Evolutionary conservation across 2,797 vertebrate species (phyloP), one percentile per base, ranked within the genome.

Genomic region (Spea hammondii): DNA sequence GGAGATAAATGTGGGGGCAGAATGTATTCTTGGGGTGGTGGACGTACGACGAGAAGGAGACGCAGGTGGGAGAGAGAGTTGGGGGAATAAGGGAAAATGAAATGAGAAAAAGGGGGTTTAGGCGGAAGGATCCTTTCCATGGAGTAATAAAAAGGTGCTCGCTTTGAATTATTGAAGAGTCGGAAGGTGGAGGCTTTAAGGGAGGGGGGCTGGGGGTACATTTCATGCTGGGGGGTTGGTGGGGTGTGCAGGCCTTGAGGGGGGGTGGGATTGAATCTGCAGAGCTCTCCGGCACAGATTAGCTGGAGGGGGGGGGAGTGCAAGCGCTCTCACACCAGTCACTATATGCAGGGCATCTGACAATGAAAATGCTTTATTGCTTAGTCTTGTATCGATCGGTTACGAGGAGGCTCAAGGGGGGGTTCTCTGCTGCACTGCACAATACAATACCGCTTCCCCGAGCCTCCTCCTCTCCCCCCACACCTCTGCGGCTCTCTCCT

Each of bases 341-440:
- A 94, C 94, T 94, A 93, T 95, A 95, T 95, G 94, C 95, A 95
- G 94, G 93, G 93, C 94, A 95, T 93, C 94, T 96, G 95, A 95
- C 95, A 96, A 94, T 93, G 93, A 94, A 94, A 95, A 96, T 95
- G 94, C 93, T 96, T 96, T 96, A 96, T 95, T 95, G 95, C 94
- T 95, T 93, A 88, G 93, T 94, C 94, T 94, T 94, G 93, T 95
- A 96, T 95, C 94, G 94, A 95, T 95, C 92, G 93, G 93, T 93
- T 84, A 85, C 85, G 83, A 83, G 86, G 88, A 93, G 93, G 90
- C 88, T 89, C 83, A 84, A 86, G 91, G 91, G 94, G 88, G 86
- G 84, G 86, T 84, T 85, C 86, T 85, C 85, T 87, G 82, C 1
- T 81, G 79, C 79, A 81, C 79, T 81, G 79, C 79, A 81, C 79